A percentile compares a stretch with the other conserved stretches of the same genome.
phyloP scores from a whole-genome alignment of 92 coral and sea anemone species.

The Paramuricea clavata region DNA sequence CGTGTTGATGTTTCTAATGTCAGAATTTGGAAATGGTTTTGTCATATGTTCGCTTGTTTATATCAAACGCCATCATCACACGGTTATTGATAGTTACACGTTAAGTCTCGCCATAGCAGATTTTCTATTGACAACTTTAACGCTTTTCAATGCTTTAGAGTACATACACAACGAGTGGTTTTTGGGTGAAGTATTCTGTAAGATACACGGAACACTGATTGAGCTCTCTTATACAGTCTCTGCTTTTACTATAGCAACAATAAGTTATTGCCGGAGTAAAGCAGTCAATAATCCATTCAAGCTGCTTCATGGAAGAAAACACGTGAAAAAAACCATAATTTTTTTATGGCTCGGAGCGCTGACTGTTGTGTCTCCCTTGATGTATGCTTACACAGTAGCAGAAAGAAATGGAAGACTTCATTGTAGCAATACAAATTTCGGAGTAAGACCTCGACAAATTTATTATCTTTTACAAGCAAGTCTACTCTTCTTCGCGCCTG shows the following conservation, averaged over 20 bases:
- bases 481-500: slow-evolving; percentile 73
- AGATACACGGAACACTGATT: background rate
- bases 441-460: slow-evolving; percentile 78
- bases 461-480: slow-evolving; percentile 87
- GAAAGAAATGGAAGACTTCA: slow-evolving; percentile 47
- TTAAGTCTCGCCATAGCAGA: slow-evolving; percentile 14
- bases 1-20: background rate
- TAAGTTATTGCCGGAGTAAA: slow-evolving; percentile 74
- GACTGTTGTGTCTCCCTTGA: slow-evolving; percentile 74
- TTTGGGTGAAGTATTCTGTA: slow-evolving; percentile 3
- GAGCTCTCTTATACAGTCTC: slow-evolving; percentile 81
- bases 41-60: background rate
- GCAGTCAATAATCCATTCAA: slow-evolving; percentile 72
- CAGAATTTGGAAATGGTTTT: slow-evolving; percentile 28
- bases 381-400: slow-evolving; percentile 79
- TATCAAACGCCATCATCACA: slow-evolving; percentile 8
- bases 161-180: slow-evolving; percentile 21
- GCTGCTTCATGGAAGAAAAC: slow-evolving; percentile 72
- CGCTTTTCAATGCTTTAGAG: background rate
- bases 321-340: slow-evolving; percentile 51
- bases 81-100: background rate
- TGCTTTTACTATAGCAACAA: slow-evolving; percentile 79
- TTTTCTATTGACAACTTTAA: slow-evolving; percentile 17
- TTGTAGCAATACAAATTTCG: slow-evolving; percentile 83
- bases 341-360: slow-evolving; percentile 76